Evolutionary conservation across 2,113 vertebrate species (phyloP), one percentile per base, ranked within the genome.

Genomic region (Xerus inauris): DNA sequence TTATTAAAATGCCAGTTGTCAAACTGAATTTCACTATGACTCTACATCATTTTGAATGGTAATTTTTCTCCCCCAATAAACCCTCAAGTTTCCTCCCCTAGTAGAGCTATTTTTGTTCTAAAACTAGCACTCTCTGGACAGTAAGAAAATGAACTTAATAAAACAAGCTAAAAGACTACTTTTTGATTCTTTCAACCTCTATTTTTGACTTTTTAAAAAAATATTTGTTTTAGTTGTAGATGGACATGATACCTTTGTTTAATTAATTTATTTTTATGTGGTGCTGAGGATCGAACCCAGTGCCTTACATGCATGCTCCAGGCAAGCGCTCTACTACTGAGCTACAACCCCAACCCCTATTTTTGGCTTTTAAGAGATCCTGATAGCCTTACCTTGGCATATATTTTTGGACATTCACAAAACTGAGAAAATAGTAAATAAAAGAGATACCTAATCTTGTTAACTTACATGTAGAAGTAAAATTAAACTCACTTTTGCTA

Each of bases 71-170:
- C 26, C 49, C 30, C 9, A 87, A 32, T 16, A 77, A 92, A 62
- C 4, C 35, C 24, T 9, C 54, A 87, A 28, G 7, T 75, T 94
- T 88, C 91, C 64, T 91, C 6, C 6, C 22, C 51, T 22, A 72
- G 47, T 35, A 92, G 28, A 87, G 47, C 47, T 65, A 71, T 69
- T 75, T 88, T 86, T 90, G 5, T 30, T 71, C n/a, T 87, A 71
- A 89, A 90, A 54, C 16, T 54, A 54, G 51, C 51, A 16, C 67
- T 49, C 35, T 72, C 85, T 47, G n/a, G 42, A 11, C 24, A 85
- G 47, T 24, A 88, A 96, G 57, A 96, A 94, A 94, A 81, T 40
- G 42, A 89, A 89, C 71, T 45, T 80, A 92, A 94, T 72, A 75
- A 90, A 77, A 62, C 38, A 91, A 85, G 72, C 73, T 85, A 54